phyloP scores from a whole-genome alignment of 2,888 invertebrate genomes.

The Meteorus cinctellus region DNA sequence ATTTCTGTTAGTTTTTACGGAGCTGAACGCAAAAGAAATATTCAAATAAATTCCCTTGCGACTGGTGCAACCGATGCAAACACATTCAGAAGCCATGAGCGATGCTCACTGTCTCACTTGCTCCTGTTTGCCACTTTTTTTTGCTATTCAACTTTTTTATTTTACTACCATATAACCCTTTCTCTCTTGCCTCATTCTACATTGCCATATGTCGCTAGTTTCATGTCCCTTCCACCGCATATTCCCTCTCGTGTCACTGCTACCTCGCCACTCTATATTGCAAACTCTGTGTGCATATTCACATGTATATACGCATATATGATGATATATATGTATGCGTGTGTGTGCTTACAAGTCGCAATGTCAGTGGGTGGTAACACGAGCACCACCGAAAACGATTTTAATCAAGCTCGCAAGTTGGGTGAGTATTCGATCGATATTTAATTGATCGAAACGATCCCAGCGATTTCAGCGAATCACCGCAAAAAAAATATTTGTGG shows the following conservation, averaged over 20 bases:
- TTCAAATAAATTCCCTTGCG: conserved; percentile 46
- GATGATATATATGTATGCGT: background rate
- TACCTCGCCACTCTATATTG: background rate
- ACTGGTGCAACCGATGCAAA: conserved; percentile 46
- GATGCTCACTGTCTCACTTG: background rate
- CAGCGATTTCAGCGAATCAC: conserved; percentile 17
- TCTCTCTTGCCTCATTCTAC: conserved; percentile 10
- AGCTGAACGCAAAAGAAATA: conserved; percentile 41
- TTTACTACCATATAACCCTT: background rate
- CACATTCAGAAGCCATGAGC: conserved; percentile 42
- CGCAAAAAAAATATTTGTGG: background rate
- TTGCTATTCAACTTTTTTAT: conserved; percentile 26
- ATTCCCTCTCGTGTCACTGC: background rate
- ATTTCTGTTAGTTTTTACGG: conserved; percentile 38
- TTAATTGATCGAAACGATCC: conserved; percentile 29
- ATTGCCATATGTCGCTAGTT: conserved; percentile 30
- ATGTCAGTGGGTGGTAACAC: background rate
- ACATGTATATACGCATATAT: background rate
- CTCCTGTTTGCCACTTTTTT: conserved; percentile 22
- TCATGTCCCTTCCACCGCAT: background rate
- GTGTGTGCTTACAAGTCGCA: conserved; percentile 18
- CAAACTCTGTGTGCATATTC: background rate
- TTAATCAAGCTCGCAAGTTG: conserved; percentile 26
- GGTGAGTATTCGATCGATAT: conserved; percentile 18
- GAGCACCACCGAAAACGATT: conserved; percentile 16